Percentiles rank a stretch among this genome's conserved stretches.
These are phyloP conservation scores for Dendrocopos noguchii DNA, from an alignment of 2,113 vertebrate species.

Conservation along the genomic window DNA sequence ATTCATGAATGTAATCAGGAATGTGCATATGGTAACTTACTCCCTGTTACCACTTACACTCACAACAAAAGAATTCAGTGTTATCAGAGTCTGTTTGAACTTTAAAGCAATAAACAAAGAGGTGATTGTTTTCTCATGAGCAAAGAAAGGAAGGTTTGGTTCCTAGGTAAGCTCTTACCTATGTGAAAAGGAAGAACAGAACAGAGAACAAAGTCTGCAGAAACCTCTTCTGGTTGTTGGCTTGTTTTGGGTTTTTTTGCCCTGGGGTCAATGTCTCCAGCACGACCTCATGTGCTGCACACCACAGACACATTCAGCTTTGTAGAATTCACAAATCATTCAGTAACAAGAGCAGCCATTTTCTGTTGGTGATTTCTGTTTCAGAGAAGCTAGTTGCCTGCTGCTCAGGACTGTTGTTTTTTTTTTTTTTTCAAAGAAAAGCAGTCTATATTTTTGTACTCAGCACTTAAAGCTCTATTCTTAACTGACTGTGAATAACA, in stretches of 20 bases:
- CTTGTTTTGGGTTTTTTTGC: not conserved
- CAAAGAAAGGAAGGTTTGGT: slow-evolving; percentile 27
- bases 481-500: not conserved
- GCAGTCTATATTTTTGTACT: not conserved
- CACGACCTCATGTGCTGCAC: not conserved
- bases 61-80: slow-evolving; percentile 54
- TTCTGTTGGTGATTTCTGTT: not conserved
- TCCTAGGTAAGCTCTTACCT: slow-evolving; percentile 24
- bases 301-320: fast-evolving
- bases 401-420: not conserved
- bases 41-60: slow-evolving; percentile 21
- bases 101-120: slow-evolving; percentile 72
- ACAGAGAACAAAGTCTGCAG: not conserved
- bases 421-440: not conserved
- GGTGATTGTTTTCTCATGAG: slow-evolving; percentile 59
- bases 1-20: slow-evolving; percentile 37
- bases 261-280: not conserved
- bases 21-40: not conserved
- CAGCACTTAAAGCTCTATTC: not conserved
- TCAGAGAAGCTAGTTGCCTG: not conserved
- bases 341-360: not conserved
- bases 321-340: not conserved
- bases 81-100: slow-evolving; percentile 66
- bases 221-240: not conserved
- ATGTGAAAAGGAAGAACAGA: slow-evolving; percentile 26